Evolutionary conservation across 2,113 vertebrate species (phyloP), one percentile per base, ranked within the genome.

Genomic region (Accipiter virgatus): DNA sequence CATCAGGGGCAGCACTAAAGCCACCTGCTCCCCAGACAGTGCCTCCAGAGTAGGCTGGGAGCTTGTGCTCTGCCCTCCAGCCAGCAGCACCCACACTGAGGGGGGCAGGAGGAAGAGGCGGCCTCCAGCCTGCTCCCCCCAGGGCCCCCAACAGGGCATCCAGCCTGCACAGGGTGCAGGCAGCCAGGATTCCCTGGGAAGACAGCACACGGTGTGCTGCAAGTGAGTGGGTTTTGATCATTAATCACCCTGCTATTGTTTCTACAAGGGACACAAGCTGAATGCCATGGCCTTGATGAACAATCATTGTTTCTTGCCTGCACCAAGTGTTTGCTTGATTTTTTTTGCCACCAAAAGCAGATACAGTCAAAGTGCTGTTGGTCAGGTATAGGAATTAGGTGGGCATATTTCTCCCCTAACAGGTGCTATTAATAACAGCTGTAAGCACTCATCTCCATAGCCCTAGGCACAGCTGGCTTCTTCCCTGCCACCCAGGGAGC

Each of bases 301-400:
- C 82, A 80, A 67, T 72, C 89, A 43, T 62, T 90, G 85, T 81
- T 83, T 43, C 79, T 70, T 52, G 88, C 58, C 91, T 40, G 42
- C 81, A 36, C 72, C 84, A 62, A 90, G 55, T 20, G 34, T 67
- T 90, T 74, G 48, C 81, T 77, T 72, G 53, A 93, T 82, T 91
- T 78, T 48, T 92, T 94, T 86, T 93, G 75, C 88, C 82, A 83
- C 90, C 45, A 83, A 92, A 90, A 94, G 88, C 82, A 94, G 93
- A 93, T 26, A 68, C 27, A 61, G 81, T 71, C 71, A 45, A 77
- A 93, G 38, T 38, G 74, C 67, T 75, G 81, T 25, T 81, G 95
- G 58, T 80, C 83, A 81, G 83, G 58, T 63, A 56, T 6, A 72
- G 80, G 63, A 93, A 91, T 85, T 68, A 78, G 62, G 65, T 48